Conservation (phyloP, 2,797 vertebrate genomes). For the Amblyopsis hoosieri region DNA sequence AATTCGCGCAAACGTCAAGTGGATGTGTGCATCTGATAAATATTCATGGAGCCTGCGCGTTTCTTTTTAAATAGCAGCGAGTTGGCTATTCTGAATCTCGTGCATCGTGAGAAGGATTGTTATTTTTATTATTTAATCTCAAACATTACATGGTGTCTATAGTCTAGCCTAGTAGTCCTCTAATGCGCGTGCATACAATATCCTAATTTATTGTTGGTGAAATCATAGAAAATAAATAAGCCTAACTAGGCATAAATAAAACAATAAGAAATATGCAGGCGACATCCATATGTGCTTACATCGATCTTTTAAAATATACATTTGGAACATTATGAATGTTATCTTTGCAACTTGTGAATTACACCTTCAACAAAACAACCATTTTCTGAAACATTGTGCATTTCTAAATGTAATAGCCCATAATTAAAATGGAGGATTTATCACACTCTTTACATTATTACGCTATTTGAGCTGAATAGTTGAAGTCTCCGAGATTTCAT, state of each 20-base stretch:
- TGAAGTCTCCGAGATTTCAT: neutral
- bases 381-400: too few relatives aligned
- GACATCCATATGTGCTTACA: too few relatives aligned
- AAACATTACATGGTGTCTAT: slow-evolving; percentile 22
- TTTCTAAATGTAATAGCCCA: too few relatives aligned
- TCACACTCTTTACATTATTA: too few relatives aligned
- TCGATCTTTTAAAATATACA: too few relatives aligned
- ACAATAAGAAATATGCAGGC: neutral
- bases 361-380: too few relatives aligned
- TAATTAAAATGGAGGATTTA: too few relatives aligned
- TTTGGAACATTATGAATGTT: too few relatives aligned
- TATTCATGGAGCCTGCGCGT: slow-evolving; percentile 70
- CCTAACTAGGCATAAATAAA: slow-evolving; percentile 38
- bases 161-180: neutral
- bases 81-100: slow-evolving; percentile 60
- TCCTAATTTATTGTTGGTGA: slow-evolving; percentile 1
- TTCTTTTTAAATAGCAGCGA: slow-evolving; percentile 36
- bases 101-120: slow-evolving; percentile 61
- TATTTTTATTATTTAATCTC: slow-evolving; percentile 52
- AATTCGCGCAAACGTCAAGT: slow-evolving; percentile 62
- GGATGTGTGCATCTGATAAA: slow-evolving; percentile 68
- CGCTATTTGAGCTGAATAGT: too few relatives aligned
- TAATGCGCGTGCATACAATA: neutral
- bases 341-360: too few relatives aligned
- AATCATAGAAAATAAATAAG: slow-evolving; percentile 21